Conservation (phyloP, 2,888 invertebrate genomes). For the Ariolimax columbianus region DNA sequence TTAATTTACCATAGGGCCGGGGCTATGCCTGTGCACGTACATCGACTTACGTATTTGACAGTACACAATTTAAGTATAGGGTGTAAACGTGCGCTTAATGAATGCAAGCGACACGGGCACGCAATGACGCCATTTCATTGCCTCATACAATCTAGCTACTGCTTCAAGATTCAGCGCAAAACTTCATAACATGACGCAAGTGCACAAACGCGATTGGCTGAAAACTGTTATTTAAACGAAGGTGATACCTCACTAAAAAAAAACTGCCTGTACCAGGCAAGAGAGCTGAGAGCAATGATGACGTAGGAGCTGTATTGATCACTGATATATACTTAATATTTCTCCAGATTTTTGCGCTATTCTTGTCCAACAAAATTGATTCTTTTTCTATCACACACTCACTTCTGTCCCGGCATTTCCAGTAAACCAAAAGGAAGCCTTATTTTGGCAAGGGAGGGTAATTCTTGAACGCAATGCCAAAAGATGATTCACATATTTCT, state of each 20-base stretch:
- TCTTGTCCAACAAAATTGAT: slow-evolving; percentile 2
- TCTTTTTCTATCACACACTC: not conserved
- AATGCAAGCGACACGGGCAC: too few relatives aligned
- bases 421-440: not conserved
- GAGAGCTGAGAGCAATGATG: not conserved
- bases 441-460: not conserved
- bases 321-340: not conserved
- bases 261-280: not conserved
- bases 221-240: not conserved
- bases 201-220: slow-evolving; percentile 2
- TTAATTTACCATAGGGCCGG: too few relatives aligned
- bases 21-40: too few relatives aligned
- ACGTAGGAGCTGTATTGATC: slow-evolving; percentile 20
- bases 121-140: not conserved
- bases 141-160: not conserved
- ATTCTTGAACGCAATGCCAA: not conserved
- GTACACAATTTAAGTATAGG: too few relatives aligned
- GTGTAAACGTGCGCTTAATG: too few relatives aligned
- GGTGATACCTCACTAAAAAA: slow-evolving; percentile 21
- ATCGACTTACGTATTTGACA: too few relatives aligned
- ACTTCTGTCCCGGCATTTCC: not conserved
- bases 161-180: not conserved
- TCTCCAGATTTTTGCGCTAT: not conserved
- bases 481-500: too few relatives aligned
- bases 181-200: not conserved